phyloP scores from a whole-genome alignment of 2,797 vertebrate genomes.

The Alauda arvensis region DNA sequence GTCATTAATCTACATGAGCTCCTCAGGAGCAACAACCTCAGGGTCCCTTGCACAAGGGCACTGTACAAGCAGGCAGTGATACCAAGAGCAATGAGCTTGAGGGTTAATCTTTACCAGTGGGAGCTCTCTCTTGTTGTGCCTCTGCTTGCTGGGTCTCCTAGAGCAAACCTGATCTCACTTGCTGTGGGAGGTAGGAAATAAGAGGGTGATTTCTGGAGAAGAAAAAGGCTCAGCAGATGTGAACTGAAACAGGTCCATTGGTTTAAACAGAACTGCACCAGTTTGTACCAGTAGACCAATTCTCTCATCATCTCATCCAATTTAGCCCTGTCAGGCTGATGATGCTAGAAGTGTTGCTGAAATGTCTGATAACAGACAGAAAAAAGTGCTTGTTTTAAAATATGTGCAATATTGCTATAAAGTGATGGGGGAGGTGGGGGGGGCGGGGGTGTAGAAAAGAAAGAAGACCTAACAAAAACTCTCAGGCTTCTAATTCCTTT shows the following conservation, averaged over 20 bases:
- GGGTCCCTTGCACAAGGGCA: not conserved
- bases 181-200: not conserved
- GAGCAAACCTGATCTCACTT: not conserved
- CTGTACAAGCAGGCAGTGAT: not conserved
- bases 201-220: not conserved
- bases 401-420: not conserved
- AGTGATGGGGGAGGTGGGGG: not conserved
- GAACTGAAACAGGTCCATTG: not conserved
- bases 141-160: not conserved
- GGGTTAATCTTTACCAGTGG: accelerated
- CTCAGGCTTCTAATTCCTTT: not conserved
- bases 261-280: not conserved
- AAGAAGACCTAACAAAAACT: not conserved
- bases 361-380: not conserved
- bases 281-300: not conserved
- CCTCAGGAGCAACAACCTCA: not conserved
- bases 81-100: accelerated
- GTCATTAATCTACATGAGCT: not conserved
- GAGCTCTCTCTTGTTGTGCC: not conserved
- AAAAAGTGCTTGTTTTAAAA: not conserved
- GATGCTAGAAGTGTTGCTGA: not conserved
- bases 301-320: not conserved
- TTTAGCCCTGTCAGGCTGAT: not conserved
- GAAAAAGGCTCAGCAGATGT: not conserved
- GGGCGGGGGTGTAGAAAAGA: accelerated